These are phyloP conservation scores for Poecilus cupreus DNA, from an alignment of 2,888 invertebrate species.

Conservation along the genomic window DNA sequence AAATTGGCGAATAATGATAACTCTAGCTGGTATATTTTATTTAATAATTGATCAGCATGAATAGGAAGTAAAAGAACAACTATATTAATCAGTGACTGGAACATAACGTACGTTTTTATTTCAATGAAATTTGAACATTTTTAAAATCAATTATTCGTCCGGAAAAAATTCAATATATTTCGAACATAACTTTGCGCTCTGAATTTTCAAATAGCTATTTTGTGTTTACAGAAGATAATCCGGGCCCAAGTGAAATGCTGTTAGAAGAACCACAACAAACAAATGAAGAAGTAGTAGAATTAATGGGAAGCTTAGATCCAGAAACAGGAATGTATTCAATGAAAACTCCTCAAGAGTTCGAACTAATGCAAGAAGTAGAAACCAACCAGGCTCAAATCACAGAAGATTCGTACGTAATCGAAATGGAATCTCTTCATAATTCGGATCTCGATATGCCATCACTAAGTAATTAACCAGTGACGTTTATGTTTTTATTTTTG, in stretches of 20 bases:
- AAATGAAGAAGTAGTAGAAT: constrained; percentile 58
- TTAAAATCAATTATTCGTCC: no score
- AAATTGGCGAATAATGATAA: no score
- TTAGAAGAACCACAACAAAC: constrained; percentile 32
- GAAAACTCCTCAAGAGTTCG: constrained; percentile 63
- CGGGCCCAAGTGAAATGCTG: constrained; percentile 8
- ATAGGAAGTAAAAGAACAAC: no score
- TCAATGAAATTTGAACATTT: no score
- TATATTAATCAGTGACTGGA: no score
- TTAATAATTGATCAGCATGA: no score
- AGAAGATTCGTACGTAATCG: constrained; percentile 39
- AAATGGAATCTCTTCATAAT: constrained; percentile 49
- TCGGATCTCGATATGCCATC: constrained; percentile 53
- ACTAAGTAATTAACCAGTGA: constrained; percentile 45
- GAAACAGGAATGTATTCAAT: constrained; percentile 65
- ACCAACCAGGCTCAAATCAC: constrained; percentile 19
- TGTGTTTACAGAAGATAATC: constrained; percentile 11
- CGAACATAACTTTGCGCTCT: no score
- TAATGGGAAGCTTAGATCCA: constrained; percentile 65
- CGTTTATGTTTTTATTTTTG: constrained; percentile 14
- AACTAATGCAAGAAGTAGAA: constrained; percentile 43
- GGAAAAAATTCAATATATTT: no score
- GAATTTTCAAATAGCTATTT: no score
- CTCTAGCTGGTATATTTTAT: no score
- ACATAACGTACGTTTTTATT: no score